These are phyloP conservation scores for Agrochola lychnidis DNA, from an alignment of 2,888 invertebrate species.

Conservation along the genomic window DNA sequence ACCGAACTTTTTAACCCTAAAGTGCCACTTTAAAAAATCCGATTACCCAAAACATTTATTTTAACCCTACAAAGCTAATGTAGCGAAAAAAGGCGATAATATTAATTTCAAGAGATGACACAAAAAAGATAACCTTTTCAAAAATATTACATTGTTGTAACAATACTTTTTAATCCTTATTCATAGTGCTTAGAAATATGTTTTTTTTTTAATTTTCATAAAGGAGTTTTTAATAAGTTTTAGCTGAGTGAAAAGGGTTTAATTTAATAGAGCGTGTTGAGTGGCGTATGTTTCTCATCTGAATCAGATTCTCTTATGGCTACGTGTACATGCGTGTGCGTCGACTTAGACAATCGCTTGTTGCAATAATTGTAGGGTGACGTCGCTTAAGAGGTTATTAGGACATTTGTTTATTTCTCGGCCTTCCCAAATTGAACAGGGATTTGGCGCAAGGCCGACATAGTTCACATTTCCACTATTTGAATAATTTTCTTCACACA, in stretches of 20 bases:
- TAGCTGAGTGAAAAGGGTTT: constrained; percentile 48
- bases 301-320: constrained; percentile 53
- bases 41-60: constrained; percentile 80
- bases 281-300: constrained; percentile 75
- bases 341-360: constrained; percentile 59
- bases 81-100: constrained; percentile 72
- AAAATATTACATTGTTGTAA: constrained; percentile 48
- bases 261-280: constrained; percentile 71
- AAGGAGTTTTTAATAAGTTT: constrained; percentile 49
- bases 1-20: constrained; percentile 38
- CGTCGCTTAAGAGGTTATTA: neutral
- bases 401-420: constrained; percentile 4
- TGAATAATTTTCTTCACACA: neutral
- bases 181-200: constrained; percentile 56
- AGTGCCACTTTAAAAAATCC: constrained; percentile 75
- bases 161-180: constrained; percentile 65
- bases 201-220: constrained; percentile 35
- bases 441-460: neutral
- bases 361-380: constrained; percentile 71
- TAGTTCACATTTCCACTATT: neutral
- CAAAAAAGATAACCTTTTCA: constrained; percentile 48
- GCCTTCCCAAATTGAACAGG: neutral
- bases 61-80: constrained; percentile 75
- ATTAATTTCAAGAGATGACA: constrained; percentile 40
- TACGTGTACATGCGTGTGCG: constrained; percentile 58